A percentile compares a stretch with the other conserved stretches of the same genome.
phyloP scores from a whole-genome alignment of 2,888 invertebrate species.

The Andrena bicolor region DNA sequence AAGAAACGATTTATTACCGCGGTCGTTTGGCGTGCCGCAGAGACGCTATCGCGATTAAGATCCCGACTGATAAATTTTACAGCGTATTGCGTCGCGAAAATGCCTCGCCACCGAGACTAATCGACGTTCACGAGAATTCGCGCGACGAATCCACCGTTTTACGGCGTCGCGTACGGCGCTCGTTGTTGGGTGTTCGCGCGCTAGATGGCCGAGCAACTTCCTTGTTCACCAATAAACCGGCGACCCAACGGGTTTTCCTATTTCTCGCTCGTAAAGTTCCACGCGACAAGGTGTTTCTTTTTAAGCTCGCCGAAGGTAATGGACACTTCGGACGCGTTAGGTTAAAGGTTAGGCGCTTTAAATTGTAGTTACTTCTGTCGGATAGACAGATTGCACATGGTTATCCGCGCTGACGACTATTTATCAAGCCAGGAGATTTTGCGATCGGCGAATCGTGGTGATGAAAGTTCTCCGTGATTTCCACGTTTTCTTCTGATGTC shows the following conservation, averaged over 20 bases:
- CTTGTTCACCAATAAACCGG: slow-evolving; percentile 16
- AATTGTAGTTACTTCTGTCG: no score
- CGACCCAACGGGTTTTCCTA: not conserved
- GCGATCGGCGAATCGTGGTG: no score
- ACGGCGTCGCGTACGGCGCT: slow-evolving; percentile 7
- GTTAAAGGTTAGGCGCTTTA: not conserved
- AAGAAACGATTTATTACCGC: slow-evolving; percentile 39
- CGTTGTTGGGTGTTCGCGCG: slow-evolving; percentile 19
- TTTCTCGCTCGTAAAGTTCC: not conserved
- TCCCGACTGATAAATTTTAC: slow-evolving; percentile 51
- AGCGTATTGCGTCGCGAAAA: slow-evolving; percentile 28
- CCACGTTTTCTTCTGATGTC: no score
- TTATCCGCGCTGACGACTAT: no score
- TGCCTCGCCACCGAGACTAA: slow-evolving; percentile 26
- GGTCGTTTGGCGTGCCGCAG: slow-evolving; percentile 38
- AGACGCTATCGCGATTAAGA: slow-evolving; percentile 40
- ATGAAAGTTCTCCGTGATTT: no score
- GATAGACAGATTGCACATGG: no score
- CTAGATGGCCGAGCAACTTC: slow-evolving; percentile 19
- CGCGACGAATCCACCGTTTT: slow-evolving; percentile 11
- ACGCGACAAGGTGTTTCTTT: not conserved
- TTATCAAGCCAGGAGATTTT: no score
- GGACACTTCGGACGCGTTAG: not conserved
- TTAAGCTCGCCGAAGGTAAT: not conserved
- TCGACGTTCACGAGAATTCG: slow-evolving; percentile 27